phyloP scores from a whole-genome alignment of 1,140 invertebrate genomes.

The Nylanderia fulva region DNA sequence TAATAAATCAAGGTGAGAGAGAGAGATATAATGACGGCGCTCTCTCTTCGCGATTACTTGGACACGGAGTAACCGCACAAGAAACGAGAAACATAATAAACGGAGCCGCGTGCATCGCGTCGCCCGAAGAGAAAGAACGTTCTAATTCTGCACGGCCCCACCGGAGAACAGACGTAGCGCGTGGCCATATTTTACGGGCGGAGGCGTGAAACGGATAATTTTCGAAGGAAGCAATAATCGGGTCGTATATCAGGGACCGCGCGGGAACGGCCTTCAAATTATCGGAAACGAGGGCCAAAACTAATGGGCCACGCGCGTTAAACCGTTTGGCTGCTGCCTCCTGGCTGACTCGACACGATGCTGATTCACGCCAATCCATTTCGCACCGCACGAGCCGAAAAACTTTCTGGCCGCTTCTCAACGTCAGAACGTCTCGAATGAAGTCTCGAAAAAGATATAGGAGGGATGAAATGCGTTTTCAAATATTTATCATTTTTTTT shows the following conservation, averaged over 20 bases:
- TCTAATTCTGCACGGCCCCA: constrained; percentile 18
- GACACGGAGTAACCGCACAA: neutral
- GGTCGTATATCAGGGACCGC: constrained; percentile 80
- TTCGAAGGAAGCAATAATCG: constrained; percentile 76
- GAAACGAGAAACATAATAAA: neutral
- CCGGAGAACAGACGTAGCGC: constrained; percentile 49
- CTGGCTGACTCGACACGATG: constrained; percentile 73
- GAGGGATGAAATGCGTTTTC: neutral
- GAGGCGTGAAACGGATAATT: constrained; percentile 83
- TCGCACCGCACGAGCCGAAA: constrained; percentile 69
- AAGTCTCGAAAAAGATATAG: neutral
- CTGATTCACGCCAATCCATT: constrained; percentile 79
- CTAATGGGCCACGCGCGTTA: constrained; percentile 78
- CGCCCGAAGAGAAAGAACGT: constrained; percentile 13
- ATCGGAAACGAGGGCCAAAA: constrained; percentile 83
- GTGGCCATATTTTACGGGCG: constrained; percentile 80
- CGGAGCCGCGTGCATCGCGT: neutral
- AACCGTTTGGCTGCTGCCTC: constrained; percentile 79
- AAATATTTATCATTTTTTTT: neutral
- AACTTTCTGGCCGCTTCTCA: neutral
- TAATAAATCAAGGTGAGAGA: constrained; percentile 50
- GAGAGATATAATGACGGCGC: constrained; percentile 11
- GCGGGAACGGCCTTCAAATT: constrained; percentile 79
- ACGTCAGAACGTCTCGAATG: neutral
- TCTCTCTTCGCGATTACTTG: constrained; percentile 16